Base-by-base conservation (phyloP, 2,797 vertebrate genomes). In the Cetoscarus ocellatus region DNA sequence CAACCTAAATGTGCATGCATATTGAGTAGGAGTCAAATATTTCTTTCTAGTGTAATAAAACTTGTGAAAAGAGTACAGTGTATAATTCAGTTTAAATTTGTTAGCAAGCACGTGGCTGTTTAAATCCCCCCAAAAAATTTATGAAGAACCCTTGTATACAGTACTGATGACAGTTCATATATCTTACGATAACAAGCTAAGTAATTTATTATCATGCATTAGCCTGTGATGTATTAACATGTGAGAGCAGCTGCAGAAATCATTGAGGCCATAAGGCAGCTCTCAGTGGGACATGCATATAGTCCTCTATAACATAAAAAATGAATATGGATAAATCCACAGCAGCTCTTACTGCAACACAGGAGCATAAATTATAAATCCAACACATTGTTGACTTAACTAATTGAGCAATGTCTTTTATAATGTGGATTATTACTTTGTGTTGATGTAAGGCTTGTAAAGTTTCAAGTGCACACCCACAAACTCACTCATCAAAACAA, bases 131-230 rank as follows among this genome's bases (percentile, higher is more conserved):
- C 80, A 3, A 75, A 82, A 76, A 61, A 62, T 66, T 64, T 52
- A 78, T 54, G 40, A 67, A 61, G 44, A 12, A 34, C 6, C 6
- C 2, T 43, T 43, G 17, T 38, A 49, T 59, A n/a, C 38, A 60
- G 12, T 58, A 80, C 75, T 83, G 49, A 71, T 77, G 64, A 9
- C 12, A 58, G 52, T 42, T 42, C 34, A 63, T 54, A 74, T 72
- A 81, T 62, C 42, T 59, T 73, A 69, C 78, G 42, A 78, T 69
- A 72, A 87, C 76, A 89, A 80, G 86, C 59, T 53, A 44, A 53
- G 55, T 78, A 72, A 77, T 80, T 78, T 53, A 84, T 80, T 73
- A 69, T 27, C 52, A 63, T 74, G 39, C 69, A 71, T 86, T 75
- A 81, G 61, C 17, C 27, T 67, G 53, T 72, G 47, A 56, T 70